Evolutionary conservation across 2,888 invertebrate species (phyloP), one percentile per base, ranked within the genome.

Genomic region (Mimachlamys varia): DNA sequence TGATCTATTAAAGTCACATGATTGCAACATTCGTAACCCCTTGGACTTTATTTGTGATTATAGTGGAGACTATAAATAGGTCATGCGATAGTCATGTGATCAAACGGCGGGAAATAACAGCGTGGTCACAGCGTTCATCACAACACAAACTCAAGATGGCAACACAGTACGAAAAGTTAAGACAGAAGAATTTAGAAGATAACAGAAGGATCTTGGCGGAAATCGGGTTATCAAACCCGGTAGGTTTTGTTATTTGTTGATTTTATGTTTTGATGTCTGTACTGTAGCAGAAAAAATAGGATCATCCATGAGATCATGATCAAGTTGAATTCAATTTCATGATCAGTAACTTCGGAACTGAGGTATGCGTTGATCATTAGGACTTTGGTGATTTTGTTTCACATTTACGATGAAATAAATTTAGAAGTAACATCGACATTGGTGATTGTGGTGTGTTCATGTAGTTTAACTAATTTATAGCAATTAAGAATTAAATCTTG

Each of bases 191-290:
- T 92, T 88, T 96, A 17, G 95, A 94, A 89, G 96, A 96, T 91
- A 96, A 96, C 91, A 93, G 94, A 88, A 92, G 95, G n/a, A 94
- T 96, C 89, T 93, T 96, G 10, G 95, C 95, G n/a, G 95, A 96
- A 87, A 93, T 96, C 50, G 96, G 96, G 22, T 92, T 96, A 2
- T 90, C 94, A 0, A 95, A 96, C 91, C 95, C 95, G 38, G 96
- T 96, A 91, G 89, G 94, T 92, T 37, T 49, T 76, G n/a, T n/a
- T 19, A 22, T 22, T 19, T 58, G 19, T 58, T n/a, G 58, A 58
- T 58, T 22, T 58, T 10, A 22, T 22, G 22, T 58, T 22, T 22
- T 12, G 5, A 44, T 53, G 5, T 53, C 50, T 50, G 10, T 50
- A 50, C 15, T 50, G 7, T 50, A 12, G 50, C 50, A 50, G 50